Evolutionary conservation across 1,140 invertebrate genomes (phyloP).

Genomic region (Holcopasites calliopsidis): DNA sequence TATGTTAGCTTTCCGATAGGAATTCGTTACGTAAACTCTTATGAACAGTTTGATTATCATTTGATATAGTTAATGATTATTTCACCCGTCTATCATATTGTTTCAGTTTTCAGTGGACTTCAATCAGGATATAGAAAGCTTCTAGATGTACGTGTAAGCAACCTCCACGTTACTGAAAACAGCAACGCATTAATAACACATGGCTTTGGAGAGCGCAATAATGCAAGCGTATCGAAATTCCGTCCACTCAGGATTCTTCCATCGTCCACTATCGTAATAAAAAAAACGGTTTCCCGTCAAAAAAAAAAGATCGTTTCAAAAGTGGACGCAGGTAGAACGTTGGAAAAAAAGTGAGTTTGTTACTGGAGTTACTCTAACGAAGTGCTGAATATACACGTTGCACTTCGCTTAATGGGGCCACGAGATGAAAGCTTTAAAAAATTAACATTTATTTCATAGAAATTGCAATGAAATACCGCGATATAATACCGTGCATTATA

Average conservation of each 20-base stretch:
- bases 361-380: not conserved
- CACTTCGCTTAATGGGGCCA: not conserved
- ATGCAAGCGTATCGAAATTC: constrained; percentile 3
- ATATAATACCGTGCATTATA: too few species aligned
- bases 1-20: too few species aligned
- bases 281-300: not conserved
- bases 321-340: not conserved
- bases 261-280: not conserved
- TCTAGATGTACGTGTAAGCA: too few species aligned
- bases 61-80: too few species aligned
- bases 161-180: not conserved
- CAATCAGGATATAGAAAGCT: too few species aligned
- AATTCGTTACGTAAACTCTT: too few species aligned
- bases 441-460: too few species aligned
- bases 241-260: constrained; percentile 1
- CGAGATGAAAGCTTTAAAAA: too few species aligned
- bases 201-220: not conserved
- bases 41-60: too few species aligned
- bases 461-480: too few species aligned
- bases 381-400: not conserved
- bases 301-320: constrained; percentile 4
- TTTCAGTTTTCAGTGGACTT: too few species aligned
- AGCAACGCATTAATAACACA: not conserved
- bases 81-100: too few species aligned
- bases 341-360: not conserved